Evolutionary conservation across 2,888 invertebrate species (phyloP).

Genomic region (Eledona agricola): DNA sequence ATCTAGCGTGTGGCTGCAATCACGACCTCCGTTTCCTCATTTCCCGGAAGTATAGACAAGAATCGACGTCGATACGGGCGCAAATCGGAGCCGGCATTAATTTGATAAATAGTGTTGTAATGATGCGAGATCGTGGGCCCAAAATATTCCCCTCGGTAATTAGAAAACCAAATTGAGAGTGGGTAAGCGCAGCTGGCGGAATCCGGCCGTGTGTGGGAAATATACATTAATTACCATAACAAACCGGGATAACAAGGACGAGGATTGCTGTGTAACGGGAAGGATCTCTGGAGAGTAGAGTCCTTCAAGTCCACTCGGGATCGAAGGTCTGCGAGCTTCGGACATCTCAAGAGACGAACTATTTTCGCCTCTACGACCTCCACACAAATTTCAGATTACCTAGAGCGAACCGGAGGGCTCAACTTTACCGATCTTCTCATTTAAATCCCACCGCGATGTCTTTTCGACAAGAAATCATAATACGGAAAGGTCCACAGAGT

Average conservation of each 20-base stretch:
- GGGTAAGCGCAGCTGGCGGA: slow-evolving; percentile 47
- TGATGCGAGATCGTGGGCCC: slow-evolving; percentile 17
- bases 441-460: slow-evolving; percentile 23
- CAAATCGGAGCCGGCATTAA: slow-evolving; percentile 9
- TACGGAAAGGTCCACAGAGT: no score
- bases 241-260: slow-evolving; percentile 50
- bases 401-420: slow-evolving; percentile 11
- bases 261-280: slow-evolving; percentile 42
- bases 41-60: slow-evolving; percentile 13
- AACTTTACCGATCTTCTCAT: slow-evolving; percentile 31
- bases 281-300: slow-evolving; percentile 42
- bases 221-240: slow-evolving; percentile 56
- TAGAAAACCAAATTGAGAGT: slow-evolving; percentile 50
- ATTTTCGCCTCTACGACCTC: slow-evolving; percentile 23
- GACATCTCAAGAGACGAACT: slow-evolving; percentile 36
- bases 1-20: slow-evolving; percentile 39
- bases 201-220: slow-evolving; percentile 43
- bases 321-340: slow-evolving; percentile 39
- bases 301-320: slow-evolving; percentile 46
- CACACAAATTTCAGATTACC: slow-evolving; percentile 33
- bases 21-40: slow-evolving; percentile 39
- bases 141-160: slow-evolving; percentile 39
- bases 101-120: slow-evolving; percentile 22
- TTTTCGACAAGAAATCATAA: no score
- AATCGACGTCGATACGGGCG: slow-evolving; percentile 7